Base-by-base conservation (phyloP, 2,888 invertebrate genomes). In the Oligia strigilis region DNA sequence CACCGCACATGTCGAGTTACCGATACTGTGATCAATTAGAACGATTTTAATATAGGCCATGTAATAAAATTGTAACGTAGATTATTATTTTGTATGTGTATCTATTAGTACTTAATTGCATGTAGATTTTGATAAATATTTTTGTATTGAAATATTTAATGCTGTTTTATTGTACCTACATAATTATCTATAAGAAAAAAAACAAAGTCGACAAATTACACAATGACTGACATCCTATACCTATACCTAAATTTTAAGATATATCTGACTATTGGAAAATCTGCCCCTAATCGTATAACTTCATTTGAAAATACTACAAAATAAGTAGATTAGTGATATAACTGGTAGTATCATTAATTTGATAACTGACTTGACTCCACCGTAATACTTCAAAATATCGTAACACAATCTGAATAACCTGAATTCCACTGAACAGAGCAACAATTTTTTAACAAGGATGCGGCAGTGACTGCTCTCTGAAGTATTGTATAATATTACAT, bases 21-120 rank as follows among this genome's bases (percentile, higher is more conserved):
- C 95, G 92, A 91, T 91, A 92, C 93, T 95, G 95, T 95, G 95
- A 95, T 95, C 91, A 90, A 91, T 91, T 92, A 92, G 87, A 88
- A 90, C 86, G 85, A 88, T 88, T 90, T 71, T 91, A 91, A 90
- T 90, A 91, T 87, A 93, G 89, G 90, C 90, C 90, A 90, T 81
- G 86, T 89, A 86, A 87, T 90, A 67, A 84, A 86, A 82, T 76
- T 81, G 67, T 85, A 87, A 85, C 64, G 29, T 87, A 88, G 85
- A 86, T 82, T 82, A 78, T 88, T 79, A 80, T 87, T 79, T 88
- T 81, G 76, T 85, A 83, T 82, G 76, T 87, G 78, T 89, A 88
- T 88, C 82, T 58, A 82, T 77, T 85, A 85, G 87, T 77, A 49
- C 72, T 78, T 82, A 87, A 78, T 80, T 80, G 46, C 78, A 80